Percentiles rank a stretch among this genome's conserved stretches.
These are phyloP conservation scores for Frieseomelitta varia DNA, from an alignment of 1,140 invertebrate genomes.

Conservation along the genomic window DNA sequence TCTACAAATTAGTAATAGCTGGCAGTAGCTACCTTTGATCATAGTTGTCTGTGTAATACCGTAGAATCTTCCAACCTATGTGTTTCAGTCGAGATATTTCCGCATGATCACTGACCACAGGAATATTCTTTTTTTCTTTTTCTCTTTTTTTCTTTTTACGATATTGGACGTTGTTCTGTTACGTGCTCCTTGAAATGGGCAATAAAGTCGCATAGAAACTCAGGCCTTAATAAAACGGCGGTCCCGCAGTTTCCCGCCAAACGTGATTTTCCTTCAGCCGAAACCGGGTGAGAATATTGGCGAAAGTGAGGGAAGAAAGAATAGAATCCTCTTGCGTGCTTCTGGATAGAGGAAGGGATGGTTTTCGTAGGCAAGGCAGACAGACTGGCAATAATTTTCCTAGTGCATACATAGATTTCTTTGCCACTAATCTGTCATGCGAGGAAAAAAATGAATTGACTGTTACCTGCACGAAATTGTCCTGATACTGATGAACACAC, in stretches of 20 bases:
- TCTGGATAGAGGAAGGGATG: constrained; percentile 20
- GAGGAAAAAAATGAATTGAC: constrained; percentile 66
- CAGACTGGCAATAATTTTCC: constrained; percentile 49
- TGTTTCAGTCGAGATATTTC: constrained; percentile 18
- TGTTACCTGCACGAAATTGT: constrained; percentile 46
- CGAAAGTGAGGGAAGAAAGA: constrained; percentile 44
- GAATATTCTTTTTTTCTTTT: constrained; percentile 32
- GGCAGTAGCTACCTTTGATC: background rate
- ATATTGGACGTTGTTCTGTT: constrained; percentile 48
- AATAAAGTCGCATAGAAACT: constrained; percentile 53
- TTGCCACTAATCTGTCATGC: constrained; percentile 51
- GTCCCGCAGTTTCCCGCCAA: constrained; percentile 48
- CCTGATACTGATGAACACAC: no score
- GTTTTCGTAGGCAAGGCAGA: constrained; percentile 35
- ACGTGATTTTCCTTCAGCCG: constrained; percentile 50
- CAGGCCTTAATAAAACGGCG: constrained; percentile 60
- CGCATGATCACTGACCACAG: constrained; percentile 48
- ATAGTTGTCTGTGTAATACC: background rate
- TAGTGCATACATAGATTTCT: constrained; percentile 32
- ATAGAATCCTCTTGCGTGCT: constrained; percentile 23
- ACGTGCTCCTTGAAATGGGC: constrained; percentile 29
- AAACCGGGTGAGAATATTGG: constrained; percentile 45
- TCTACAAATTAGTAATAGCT: no score
- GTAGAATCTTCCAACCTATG: background rate
- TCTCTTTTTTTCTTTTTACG: constrained; percentile 24